Percentiles rank a stretch among this genome's conserved stretches.
Conservation (phyloP, 2,797 vertebrate genomes). For the Tokudaia muenninki region DNA sequence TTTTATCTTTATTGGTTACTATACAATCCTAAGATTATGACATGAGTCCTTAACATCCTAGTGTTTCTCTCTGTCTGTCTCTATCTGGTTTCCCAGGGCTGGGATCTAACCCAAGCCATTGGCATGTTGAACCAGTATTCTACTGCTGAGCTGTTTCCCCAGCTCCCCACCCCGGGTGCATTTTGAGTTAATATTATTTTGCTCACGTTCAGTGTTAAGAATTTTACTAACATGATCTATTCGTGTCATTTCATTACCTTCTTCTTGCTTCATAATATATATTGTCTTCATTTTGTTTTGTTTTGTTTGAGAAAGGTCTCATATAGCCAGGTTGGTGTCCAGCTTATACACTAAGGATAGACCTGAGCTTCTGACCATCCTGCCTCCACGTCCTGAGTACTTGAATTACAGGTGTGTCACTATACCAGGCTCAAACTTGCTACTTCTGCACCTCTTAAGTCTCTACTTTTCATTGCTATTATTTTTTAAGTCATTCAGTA, state of each 20-base stretch:
- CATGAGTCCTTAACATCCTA: background rate
- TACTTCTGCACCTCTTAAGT: slow-evolving; percentile 17
- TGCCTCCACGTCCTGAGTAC: background rate
- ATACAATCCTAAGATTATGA: background rate
- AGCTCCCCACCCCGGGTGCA: background rate
- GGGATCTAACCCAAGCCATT: background rate
- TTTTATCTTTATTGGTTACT: slow-evolving; percentile 2
- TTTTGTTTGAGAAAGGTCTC: background rate
- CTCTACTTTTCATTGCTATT: background rate
- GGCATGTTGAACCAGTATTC: background rate
- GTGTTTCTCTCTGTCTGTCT: background rate
- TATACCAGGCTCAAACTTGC: background rate
- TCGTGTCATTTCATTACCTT: background rate
- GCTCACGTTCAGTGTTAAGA: slow-evolving; percentile 32
- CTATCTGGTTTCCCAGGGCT: background rate
- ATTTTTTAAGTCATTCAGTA: background rate
- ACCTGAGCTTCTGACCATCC: background rate
- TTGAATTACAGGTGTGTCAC: background rate
- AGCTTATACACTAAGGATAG: background rate
- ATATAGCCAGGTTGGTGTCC: background rate
- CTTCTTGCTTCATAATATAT: background rate
- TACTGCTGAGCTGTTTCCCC: background rate
- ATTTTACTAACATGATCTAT: slow-evolving; percentile 17
- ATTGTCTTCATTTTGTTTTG: slow-evolving; percentile 9
- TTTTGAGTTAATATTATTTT: slow-evolving; percentile 46